Evolutionary conservation across 2,888 invertebrate species (phyloP), one percentile per base, ranked within the genome.

Genomic region (Ormyrus nitidulus): DNA sequence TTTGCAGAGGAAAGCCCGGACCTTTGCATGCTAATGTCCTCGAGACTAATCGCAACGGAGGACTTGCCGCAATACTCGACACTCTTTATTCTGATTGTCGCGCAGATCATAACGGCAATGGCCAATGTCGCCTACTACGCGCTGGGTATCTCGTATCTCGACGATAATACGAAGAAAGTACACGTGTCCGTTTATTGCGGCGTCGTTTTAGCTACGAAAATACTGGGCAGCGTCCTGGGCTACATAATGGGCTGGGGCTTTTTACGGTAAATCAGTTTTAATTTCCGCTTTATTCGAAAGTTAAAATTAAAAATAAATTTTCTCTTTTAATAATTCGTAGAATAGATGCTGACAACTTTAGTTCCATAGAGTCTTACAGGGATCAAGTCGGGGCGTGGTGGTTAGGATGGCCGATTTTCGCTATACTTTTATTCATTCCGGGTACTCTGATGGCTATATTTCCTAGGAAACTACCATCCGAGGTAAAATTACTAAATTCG

Each of bases 141-240:
- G 0, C 91, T 93, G 19, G 94, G 93, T 7, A 88, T 94, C 34
- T 92, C 92, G 5, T 94, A 93, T 84, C 89, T 94, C 8, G 94
- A 94, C 81, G 94, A 94, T 83, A 94, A 94, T 85, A 92, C 93
- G 0, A 89, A 91, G 46, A 91, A 90, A 34, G 89, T 91, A 70
- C 91, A 92, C 66, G 91, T 92, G 80, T 91, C 93, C 0, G 90
- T 91, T 5, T 87, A 86, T 13, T 83, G 89, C 10, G 87, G 89
- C 4, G 73, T 87, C 6, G 80, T 86, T 9, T 44, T 90, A 0
- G 85, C 88, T 6, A 84, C 86, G 5, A 89, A 86, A 78, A 66
- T 88, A 4, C 61, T 89, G 2, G 90, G 90, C 44, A 68, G 85
- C 7, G 77, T 89, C 6, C 62, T 88, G 4, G 90, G 90, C 4